A percentile compares a stretch with the other conserved stretches of the same genome.
Evolutionary conservation across 1,140 invertebrate species (phyloP).

Genomic region (Camponotus vicinus): DNA sequence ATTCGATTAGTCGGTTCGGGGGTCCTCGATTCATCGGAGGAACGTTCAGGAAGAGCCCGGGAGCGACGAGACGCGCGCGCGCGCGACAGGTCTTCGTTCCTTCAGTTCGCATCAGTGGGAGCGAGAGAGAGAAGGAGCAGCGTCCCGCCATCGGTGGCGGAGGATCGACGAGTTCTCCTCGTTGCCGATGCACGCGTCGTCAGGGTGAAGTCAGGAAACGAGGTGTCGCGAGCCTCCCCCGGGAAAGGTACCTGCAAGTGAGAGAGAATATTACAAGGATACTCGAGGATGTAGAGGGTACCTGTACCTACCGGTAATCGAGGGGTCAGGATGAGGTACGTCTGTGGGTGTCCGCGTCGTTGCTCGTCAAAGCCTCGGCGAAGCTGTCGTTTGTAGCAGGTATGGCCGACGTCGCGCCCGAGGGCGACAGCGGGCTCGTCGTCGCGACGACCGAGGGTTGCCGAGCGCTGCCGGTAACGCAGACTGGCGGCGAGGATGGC

Average conservation of each 20-base stretch:
- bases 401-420: conserved; percentile 72
- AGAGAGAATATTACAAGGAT: background rate
- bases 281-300: no score
- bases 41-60: background rate
- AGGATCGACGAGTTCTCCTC: conserved; percentile 9
- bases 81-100: background rate
- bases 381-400: conserved; percentile 13
- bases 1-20: conserved; percentile 31
- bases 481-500: conserved; percentile 76
- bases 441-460: conserved; percentile 76
- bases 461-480: conserved; percentile 67
- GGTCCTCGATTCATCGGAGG: background rate
- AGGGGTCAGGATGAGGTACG: background rate
- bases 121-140: background rate
- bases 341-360: background rate
- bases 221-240: background rate
- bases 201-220: conserved; percentile 18
- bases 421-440: conserved; percentile 73
- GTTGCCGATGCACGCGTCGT: conserved; percentile 16
- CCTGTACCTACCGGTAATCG: background rate
- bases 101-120: background rate
- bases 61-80: background rate
- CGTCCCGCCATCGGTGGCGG: conserved; percentile 18
- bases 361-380: background rate
- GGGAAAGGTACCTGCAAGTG: no score